Conservation (phyloP, 1,140 invertebrate genomes). For the Ooceraea biroi region DNA sequence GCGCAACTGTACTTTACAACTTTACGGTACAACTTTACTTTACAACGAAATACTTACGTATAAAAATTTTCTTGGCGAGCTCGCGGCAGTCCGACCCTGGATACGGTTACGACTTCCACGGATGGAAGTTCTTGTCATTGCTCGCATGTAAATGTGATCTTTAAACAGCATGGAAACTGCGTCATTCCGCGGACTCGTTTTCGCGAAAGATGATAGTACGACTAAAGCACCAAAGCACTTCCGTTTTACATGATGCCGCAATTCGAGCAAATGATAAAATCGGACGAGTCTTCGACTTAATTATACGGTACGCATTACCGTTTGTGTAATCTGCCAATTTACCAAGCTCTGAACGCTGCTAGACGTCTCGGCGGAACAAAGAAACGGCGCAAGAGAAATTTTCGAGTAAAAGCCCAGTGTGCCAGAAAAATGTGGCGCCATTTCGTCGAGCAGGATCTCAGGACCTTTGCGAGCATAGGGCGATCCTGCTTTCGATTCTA, state of each 20-base stretch:
- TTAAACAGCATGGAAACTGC: not conserved
- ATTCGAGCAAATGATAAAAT: slow-evolving; percentile 27
- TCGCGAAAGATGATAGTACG: slow-evolving; percentile 5
- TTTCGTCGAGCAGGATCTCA: slow-evolving; percentile 21
- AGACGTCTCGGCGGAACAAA: not conserved
- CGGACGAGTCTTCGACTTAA: not conserved
- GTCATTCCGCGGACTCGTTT: slow-evolving; percentile 4
- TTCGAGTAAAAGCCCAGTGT: not conserved
- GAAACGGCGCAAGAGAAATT: slow-evolving; percentile 19
- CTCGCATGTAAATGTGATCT: slow-evolving; percentile 28
- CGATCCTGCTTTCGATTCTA: slow-evolving; percentile 4
- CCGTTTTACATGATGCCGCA: not conserved
- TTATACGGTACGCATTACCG: not conserved
- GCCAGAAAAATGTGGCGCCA: slow-evolving; percentile 9
- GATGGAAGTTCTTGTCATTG: slow-evolving; percentile 25
- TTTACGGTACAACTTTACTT: no score
- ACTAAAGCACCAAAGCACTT: slow-evolving; percentile 14
- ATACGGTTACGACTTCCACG: slow-evolving; percentile 8
- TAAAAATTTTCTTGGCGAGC: not conserved
- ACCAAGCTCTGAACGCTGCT: not conserved
- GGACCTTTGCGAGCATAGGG: slow-evolving; percentile 28
- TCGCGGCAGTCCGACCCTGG: not conserved
- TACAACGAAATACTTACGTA: not conserved
- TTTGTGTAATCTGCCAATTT: not conserved
- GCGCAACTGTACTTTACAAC: not conserved